A percentile compares a stretch with the other conserved stretches of the same genome.
Conservation (phyloP, 1,140 invertebrate genomes). For the Brachionus plicatilis region DNA sequence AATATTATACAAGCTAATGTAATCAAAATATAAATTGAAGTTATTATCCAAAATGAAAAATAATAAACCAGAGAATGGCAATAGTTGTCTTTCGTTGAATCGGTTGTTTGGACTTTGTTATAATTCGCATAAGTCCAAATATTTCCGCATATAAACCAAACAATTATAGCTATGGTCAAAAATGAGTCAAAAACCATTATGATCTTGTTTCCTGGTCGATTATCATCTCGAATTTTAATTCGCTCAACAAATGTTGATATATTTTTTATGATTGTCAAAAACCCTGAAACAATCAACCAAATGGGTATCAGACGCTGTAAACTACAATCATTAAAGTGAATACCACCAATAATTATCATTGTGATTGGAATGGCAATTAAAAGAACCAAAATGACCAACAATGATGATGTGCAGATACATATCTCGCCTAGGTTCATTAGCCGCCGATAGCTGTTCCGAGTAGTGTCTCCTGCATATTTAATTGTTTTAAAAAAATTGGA, state of each 20-base stretch:
- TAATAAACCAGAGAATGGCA: background rate
- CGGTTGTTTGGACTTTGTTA: background rate
- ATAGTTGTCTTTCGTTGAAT: background rate
- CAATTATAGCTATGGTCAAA: conserved; percentile 2
- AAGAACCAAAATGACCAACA: background rate
- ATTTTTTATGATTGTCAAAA: conserved; percentile 10
- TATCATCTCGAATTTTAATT: background rate
- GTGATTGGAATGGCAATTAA: conserved; percentile 30
- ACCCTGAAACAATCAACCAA: conserved; percentile 1
- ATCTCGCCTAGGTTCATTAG: background rate
- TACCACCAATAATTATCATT: background rate
- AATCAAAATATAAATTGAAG: background rate
- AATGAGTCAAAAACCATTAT: conserved; percentile 2
- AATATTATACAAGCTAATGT: conserved; percentile 1
- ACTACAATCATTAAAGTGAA: background rate
- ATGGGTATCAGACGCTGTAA: conserved; percentile 3
- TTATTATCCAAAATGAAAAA: conserved; percentile 34
- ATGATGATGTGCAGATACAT: background rate
- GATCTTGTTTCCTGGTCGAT: background rate
- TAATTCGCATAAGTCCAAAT: background rate
- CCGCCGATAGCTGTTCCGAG: background rate
- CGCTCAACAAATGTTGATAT: background rate
- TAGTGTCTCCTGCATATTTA: conserved; percentile 6
- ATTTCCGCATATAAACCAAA: conserved; percentile 38
- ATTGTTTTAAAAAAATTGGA: conserved; percentile 18